These are phyloP conservation scores for Dryobates pubescens DNA, from an alignment of 2,797 vertebrate species.

Conservation along the genomic window DNA sequence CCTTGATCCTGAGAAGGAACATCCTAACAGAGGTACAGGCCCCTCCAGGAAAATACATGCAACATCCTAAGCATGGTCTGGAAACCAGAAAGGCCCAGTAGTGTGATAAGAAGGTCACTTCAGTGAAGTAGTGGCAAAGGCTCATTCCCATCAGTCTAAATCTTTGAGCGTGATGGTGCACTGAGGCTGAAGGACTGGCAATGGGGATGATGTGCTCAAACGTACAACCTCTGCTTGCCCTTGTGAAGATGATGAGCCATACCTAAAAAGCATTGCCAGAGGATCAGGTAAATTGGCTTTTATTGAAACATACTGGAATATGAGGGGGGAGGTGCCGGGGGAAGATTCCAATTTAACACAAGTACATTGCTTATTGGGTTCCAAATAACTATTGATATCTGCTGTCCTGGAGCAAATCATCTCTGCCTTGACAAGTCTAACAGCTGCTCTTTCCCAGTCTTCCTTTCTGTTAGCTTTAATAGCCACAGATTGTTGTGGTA, in stretches of 20 bases:
- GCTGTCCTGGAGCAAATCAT: conserved; percentile 62
- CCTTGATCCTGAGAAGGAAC: background rate
- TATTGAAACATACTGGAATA: conserved; percentile 56
- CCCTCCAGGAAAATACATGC: background rate
- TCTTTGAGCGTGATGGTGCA: background rate
- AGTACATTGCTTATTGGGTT: conserved; percentile 45
- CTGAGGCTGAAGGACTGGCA: conserved; percentile 29
- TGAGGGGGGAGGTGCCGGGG: background rate
- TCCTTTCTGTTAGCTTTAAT: conserved; percentile 58
- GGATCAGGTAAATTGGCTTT: conserved; percentile 58
- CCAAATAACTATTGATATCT: conserved; percentile 68
- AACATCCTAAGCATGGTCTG: background rate
- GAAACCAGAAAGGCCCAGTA: background rate
- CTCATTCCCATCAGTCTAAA: background rate
- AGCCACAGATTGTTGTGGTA: conserved; percentile 12
- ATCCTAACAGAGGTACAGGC: background rate
- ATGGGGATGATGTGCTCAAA: conserved; percentile 19
- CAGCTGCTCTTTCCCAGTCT: conserved; percentile 56
- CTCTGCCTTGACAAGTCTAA: conserved; percentile 48
- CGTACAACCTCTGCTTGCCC: conserved; percentile 25
- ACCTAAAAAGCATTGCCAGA: conserved; percentile 27
- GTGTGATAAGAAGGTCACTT: background rate
- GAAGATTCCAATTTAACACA: conserved; percentile 54
- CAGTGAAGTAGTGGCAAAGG: background rate
- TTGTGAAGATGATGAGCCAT: conserved; percentile 53